Evolutionary conservation across 2,888 invertebrate species (phyloP), one percentile per base, ranked within the genome.

Genomic region (Ophioninae sp.): DNA sequence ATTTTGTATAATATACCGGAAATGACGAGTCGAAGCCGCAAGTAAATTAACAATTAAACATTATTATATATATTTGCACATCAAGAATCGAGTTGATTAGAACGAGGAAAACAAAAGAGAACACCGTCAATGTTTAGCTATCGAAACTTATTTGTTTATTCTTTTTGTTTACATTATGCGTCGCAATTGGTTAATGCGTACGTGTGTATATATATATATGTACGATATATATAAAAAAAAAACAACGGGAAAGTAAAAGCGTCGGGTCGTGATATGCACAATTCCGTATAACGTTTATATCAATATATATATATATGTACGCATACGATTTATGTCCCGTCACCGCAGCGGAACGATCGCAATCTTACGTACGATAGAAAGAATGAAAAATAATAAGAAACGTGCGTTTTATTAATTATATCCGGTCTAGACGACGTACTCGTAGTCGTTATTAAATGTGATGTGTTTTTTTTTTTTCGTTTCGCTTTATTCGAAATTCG

Each of bases 31-130:
- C 65, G 50, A 76, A 81, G 75, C 82, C 80, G 76, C 85, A 81
- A 86, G 81, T 84, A 82, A 82, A 83, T 82, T 50, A 62, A 81
- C 80, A 83, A 80, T 79, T 78, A 85, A 86, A 83, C 82, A 73
- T 78, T 79, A 82, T 69, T 79, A 50, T 50, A 50, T 50, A 77
- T 79, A 75, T 85, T 85, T 79, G 79, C 82, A 84, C 81, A 70
- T 69, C 37, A 73, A 80, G 69, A 67, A 75, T 73, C 56, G 72
- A 17, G 23, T 80, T 74, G 62, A 75, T 80, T 72, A 37, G 67
- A 78, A 76, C 30, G 30, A 78, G 68, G 74, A 59, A 68, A 57
- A 69, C 23, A 2, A 20, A 37, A 41, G 30, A 20, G 21, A 69
- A 30, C n/a, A 56, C 41, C 65, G 78, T 79, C 75, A 21, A 72